A percentile compares a stretch with the other conserved stretches of the same genome.
Evolutionary conservation across 2,888 invertebrate genomes (phyloP).

Genomic region (Cetonia aurata): DNA sequence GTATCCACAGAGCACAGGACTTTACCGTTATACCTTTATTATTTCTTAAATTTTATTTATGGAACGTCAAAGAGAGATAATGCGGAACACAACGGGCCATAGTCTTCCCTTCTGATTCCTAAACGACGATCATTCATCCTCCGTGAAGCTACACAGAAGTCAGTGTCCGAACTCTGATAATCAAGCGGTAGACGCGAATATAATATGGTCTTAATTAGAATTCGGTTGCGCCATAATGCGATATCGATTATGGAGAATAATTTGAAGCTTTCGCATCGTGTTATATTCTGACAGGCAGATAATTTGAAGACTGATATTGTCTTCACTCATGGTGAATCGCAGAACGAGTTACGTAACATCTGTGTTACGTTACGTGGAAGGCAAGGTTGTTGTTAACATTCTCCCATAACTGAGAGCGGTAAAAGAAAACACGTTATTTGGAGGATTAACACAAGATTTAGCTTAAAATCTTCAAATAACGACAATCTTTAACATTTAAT

Average conservation of each 20-base stretch:
- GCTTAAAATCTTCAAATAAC: too few relatives aligned
- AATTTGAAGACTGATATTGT: conserved; percentile 16
- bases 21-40: not conserved
- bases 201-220: conserved; percentile 33
- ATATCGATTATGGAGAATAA: conserved; percentile 29
- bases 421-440: too few relatives aligned
- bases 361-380: not conserved
- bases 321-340: conserved; percentile 3
- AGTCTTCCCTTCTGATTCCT: conserved; percentile 1
- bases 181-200: conserved; percentile 21
- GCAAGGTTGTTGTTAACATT: too few relatives aligned
- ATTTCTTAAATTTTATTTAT: conserved; percentile 10
- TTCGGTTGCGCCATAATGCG: conserved; percentile 29
- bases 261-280: conserved; percentile 16
- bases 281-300: conserved; percentile 19
- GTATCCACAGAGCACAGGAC: too few relatives aligned
- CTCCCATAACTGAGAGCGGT: not conserved
- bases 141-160: not conserved
- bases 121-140: not conserved
- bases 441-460: too few relatives aligned
- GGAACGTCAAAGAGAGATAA: not conserved
- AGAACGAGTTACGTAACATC: conserved; percentile 10
- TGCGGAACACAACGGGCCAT: not conserved
- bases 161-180: not conserved
- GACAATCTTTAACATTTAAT: too few relatives aligned